Base-by-base conservation (phyloP, 2,888 invertebrate species). In the Poecilus cupreus region DNA sequence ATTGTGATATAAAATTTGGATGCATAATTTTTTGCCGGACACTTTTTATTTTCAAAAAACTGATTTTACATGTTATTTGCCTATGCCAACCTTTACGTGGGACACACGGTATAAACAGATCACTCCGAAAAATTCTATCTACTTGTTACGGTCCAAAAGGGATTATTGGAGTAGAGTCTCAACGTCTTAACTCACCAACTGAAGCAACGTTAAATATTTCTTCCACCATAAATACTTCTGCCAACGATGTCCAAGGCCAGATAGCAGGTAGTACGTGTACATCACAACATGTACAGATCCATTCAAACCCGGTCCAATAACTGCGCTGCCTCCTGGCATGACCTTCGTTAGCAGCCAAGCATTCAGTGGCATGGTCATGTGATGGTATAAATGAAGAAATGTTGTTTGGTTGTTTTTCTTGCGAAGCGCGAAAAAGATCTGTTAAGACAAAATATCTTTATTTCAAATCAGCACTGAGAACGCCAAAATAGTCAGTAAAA, bases 191-290 rank as follows among this genome's bases (percentile, higher is more conserved):
- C 88, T 89, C 90, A 96, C 93, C 94, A 98, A 97, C 90, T 98
- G 98, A 85, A 98, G 90, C 5, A 94, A 92, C 8, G 98, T 98
- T 87, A 98, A 92, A 88, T 98, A 97, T 87, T 95, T 96, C 91
- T 98, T 98, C 97, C 98, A 98, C 97, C 97, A 98, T 77, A 98
- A 92, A 88, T 94, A 98, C 86, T 94, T 94, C 88, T 96, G 96
- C 83, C 96, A 92, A 82, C 92, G 91, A 0, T 97, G 97, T 20
- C 98, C 98, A 83, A 98, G 91, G 0, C 97, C 98, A 0, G 98
- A 95, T 85, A 98, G 89, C 88, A 98, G 89, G 86, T 97, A 97
- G 89, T 98, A 98, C 0, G 94, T 92, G 90, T 98, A 98, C 98
- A 98, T 98, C 80, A 98, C 90, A 84, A 98, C 95, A 89, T 98